Base-by-base conservation (phyloP, 1,140 invertebrate genomes). In the Pachyrhynchus sulphureomaculatus region DNA sequence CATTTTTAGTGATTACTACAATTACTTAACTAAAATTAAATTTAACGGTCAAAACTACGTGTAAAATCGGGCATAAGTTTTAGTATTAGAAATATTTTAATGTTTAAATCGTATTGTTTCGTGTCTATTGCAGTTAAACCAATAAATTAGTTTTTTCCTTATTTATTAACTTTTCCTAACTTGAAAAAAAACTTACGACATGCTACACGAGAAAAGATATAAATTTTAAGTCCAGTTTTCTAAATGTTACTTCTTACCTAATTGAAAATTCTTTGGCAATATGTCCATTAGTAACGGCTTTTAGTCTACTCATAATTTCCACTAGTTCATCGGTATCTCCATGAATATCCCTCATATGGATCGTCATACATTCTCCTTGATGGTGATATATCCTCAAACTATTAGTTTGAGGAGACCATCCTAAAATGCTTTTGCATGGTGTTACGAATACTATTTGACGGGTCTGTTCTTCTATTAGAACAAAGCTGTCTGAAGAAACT, bases 371-470 rank as follows among this genome's bases (percentile, higher is more conserved):
- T 77, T 95, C 93, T 2, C 92, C 73, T 78, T 92, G 89, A 75
- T 90, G 88, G 72, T 88, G 85, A 75, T 89, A 90, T 12, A 90
- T 74, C 51, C 87, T 78, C 21, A 86, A 73, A 68, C 87, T 87
- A 75, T 58, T 78, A 60, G 56, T 73, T 53, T 71, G 78, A 62
- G 72, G 74, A 63, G 75, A 78, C 77, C 75, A 83, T 70, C 82
- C 82, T 13, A 98, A 82, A 42, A 98, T 84, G 20, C 88, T 86
- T 66, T 85, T 85, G 67, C 90, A 93, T 0, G 93, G 91, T 13
- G 92, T 83, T 9, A 92, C 91, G 68, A 96, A 93, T 8, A 96
- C 85, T 20, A 93, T 89, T 75, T 93, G 89, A 51, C 90, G 82
- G 0, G 88, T 87, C 48, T 79, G 82, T 70, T 93, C 88, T 76